Evolutionary conservation across 2,888 invertebrate genomes (phyloP).

Genomic region (Tetanocera ferruginea): DNA sequence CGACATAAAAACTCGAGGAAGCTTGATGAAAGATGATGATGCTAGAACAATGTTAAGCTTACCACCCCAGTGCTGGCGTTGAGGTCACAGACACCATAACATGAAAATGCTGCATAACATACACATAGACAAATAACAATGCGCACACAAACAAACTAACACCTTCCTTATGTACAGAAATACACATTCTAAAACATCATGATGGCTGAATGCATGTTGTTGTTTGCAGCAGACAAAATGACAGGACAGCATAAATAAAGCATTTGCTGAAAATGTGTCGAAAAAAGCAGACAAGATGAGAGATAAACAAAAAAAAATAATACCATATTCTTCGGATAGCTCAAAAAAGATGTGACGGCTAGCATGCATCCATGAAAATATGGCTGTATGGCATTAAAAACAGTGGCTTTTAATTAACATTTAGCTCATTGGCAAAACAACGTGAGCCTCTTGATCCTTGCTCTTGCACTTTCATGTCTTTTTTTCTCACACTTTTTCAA

Average conservation of each 20-base stretch:
- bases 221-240: too few species aligned
- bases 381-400: not conserved
- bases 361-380: not conserved
- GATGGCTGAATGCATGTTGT: too few species aligned
- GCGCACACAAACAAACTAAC: too few species aligned
- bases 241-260: not conserved
- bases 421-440: not conserved
- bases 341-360: not conserved
- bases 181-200: too few species aligned
- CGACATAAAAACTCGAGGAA: not conserved
- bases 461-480: not conserved
- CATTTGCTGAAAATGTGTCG: not conserved
- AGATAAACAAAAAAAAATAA: not conserved
- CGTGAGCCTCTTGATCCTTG: not conserved
- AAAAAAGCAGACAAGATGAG: not conserved
- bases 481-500: slow-evolving; percentile 2
- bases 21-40: too few species aligned
- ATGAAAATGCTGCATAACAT: too few species aligned
- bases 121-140: too few species aligned
- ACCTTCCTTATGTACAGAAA: too few species aligned
- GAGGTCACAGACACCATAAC: too few species aligned
- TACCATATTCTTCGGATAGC: not conserved
- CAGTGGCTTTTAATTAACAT: not conserved
- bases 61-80: too few species aligned
- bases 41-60: too few species aligned